Conservation (phyloP, 1,140 invertebrate species). For the Galendromus occidentalis region DNA sequence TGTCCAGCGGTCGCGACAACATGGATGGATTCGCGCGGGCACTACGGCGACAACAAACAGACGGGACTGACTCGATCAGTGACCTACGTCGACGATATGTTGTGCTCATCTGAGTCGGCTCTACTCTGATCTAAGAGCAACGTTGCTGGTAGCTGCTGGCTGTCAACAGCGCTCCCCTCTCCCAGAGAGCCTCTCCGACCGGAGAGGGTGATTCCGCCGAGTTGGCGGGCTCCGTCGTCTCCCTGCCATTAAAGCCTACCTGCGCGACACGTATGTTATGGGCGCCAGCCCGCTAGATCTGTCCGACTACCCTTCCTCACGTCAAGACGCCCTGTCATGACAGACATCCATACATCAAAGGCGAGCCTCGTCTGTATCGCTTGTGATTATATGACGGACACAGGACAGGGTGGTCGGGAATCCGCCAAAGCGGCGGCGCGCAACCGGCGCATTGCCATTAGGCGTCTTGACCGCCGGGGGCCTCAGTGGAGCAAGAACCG, state of each 20-base stretch:
- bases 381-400: conserved; percentile 12
- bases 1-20: no score
- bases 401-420: not conserved
- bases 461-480: not conserved
- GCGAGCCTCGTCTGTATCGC: conserved; percentile 11
- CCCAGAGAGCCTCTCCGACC: not conserved
- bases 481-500: not conserved
- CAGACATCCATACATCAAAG: conserved; percentile 11
- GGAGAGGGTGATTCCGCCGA: not conserved
- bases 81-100: conserved; percentile 7
- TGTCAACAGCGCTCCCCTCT: conserved; percentile 7
- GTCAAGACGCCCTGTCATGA: conserved; percentile 10
- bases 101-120: conserved; percentile 7
- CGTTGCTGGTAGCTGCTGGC: not conserved
- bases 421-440: conserved; percentile 10
- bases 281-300: not conserved
- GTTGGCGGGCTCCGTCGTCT: not conserved
- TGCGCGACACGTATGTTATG: conserved; percentile 8
- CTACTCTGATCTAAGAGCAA: not conserved
- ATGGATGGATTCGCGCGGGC: no score
- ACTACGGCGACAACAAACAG: not conserved
- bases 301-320: not conserved
- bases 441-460: conserved; percentile 9
- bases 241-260: conserved; percentile 3
- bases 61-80: not conserved